Base-by-base conservation (phyloP, 2,888 invertebrate genomes). In the Diploptera punctata region DNA sequence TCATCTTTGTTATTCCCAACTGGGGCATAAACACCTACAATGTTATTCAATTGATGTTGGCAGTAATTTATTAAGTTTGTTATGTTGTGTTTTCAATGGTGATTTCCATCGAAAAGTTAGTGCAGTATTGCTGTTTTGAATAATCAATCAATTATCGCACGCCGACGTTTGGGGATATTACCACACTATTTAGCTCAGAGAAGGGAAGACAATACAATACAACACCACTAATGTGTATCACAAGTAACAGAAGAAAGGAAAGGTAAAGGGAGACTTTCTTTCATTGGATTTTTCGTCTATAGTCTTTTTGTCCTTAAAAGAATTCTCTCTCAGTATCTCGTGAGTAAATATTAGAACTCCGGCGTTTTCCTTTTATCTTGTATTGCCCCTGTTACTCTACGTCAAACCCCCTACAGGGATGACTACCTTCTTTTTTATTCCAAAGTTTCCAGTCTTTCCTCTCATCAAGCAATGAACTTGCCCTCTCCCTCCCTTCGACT, bases 221-320 rank as follows among this genome's bases (percentile, higher is more conserved):
- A 69, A 69, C 29, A n/a, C 19, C 57, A 24, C 57, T 57, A 24
- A 57, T 69, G 60, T 69, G 57, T 60, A 43, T 57, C 65, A 65
- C 65, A 65, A 65, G 65, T 47, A 47, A n/a, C 33, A 26, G 44
- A 29, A 10, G 29, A 26, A 38, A 26, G 44, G 29, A 43, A 54
- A 54, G 33, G 21, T 16, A 19, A 60, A 31, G n/a, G 47, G 33
- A 19, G n/a, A 18, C 44, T 69, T 44, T 69, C 57, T 69, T 69
- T 57, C 57, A 43, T 69, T 69, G 57, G 38, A 57, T 69, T 69
- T 57, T 57, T 57, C 44, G 24, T 69, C 52, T 57, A 60, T 60
- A 60, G 69, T 26, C 69, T 57, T 69, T n/a, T 69, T 69, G 69
- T 69, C 57, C 60, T 69, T 69, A 69, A 69, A 69, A 44, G 69